A percentile compares a stretch with the other conserved stretches of the same genome.
Conservation (phyloP, 2,113 vertebrate genomes). For the Perccottus glenii region DNA sequence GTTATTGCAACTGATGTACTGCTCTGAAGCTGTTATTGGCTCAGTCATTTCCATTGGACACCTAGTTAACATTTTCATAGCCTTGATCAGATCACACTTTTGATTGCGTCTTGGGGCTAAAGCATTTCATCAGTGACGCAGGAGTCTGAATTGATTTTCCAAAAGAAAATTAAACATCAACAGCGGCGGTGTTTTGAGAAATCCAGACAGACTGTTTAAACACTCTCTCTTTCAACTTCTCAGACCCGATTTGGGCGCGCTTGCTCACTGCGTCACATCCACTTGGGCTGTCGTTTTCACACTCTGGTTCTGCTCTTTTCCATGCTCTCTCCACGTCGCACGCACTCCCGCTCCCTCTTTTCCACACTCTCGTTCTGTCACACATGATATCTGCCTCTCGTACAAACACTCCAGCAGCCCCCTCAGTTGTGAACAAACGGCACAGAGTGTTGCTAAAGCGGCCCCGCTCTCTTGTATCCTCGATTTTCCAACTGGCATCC, state of each 20-base stretch:
- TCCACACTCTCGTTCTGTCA: conserved; percentile 52
- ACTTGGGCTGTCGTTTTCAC: conserved; percentile 52
- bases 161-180: conserved; percentile 15
- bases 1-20: neutral
- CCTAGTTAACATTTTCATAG: neutral
- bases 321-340: conserved; percentile 58
- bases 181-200: conserved; percentile 28
- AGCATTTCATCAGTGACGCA: neutral
- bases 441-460: neutral
- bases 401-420: neutral
- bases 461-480: neutral
- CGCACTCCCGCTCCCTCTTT: conserved; percentile 39
- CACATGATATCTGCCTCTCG: conserved; percentile 46
- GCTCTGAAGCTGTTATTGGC: neutral
- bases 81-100: conserved; percentile 2
- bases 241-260: conserved; percentile 19
- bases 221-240: conserved; percentile 25
- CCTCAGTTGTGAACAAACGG: conserved; percentile 55
- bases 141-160: neutral
- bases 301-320: conserved; percentile 68
- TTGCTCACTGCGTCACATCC: conserved; percentile 39
- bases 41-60: neutral
- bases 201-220: conserved; percentile 35
- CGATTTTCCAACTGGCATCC: conserved; percentile 61
- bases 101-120: neutral